Base-by-base conservation (phyloP, 2,797 vertebrate genomes). In the Threskiornis aethiopicus region DNA sequence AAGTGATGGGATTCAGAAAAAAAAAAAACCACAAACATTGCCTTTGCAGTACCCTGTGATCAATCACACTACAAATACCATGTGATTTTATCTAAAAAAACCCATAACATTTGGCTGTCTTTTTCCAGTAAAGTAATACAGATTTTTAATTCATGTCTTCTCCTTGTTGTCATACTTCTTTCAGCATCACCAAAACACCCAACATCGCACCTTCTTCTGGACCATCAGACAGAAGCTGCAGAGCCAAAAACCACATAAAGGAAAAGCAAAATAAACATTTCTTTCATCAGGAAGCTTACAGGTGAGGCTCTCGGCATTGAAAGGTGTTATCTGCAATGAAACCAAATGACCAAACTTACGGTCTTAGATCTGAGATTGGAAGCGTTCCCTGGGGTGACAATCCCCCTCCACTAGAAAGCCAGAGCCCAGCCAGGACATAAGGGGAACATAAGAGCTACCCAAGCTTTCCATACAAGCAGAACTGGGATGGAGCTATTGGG, bases 211-310 rank as follows among this genome's bases (percentile, higher is more conserved):
- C 31, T 72, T 66, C 14, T n/a, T 57, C 69, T 77, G 84, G n/a
- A 80, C 29, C 12, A 17, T 44, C 47, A 71, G 77, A 41, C 58
- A 82, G 33, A 92, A 86, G 22, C 12, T 58, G 51, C 35, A 70
- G 39, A 96, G 87, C 66, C 49, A 91, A 67, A 62, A 76, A 4
- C 26, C 78, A 26, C 69, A 54, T 13, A 49, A 62, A 33, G 19
- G 16, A 83, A 76, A 59, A 19, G 4, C 49, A 67, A 94, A 82
- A 73, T 64, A 84, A 95, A 47, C 9, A 22, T 79, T 55, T 87
- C 54, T 84, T 97, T 96, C 78, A 81, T 69, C 83, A 65, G 81
- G 70, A 96, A 83, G 51, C 81, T 93, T 39, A 69, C n/a, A 90
- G 93, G 90, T 85, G 55, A 96, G 67, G 72, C 61, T 51, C 7